Conservation (phyloP, 2,113 vertebrate genomes). For the human (Homo sapiens) region DNA sequence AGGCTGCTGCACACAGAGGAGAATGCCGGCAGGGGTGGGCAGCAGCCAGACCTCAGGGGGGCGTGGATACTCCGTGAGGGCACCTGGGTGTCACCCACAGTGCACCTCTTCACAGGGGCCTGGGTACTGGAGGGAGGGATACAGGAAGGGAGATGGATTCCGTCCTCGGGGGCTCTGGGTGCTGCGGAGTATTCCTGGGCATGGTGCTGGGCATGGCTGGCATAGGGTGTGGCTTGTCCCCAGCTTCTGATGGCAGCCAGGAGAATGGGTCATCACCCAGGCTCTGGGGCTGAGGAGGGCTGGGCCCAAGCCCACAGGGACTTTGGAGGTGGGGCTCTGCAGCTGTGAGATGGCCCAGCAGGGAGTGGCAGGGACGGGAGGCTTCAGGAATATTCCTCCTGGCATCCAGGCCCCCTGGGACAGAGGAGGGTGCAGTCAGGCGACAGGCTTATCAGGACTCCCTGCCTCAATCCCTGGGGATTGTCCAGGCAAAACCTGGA, state of each 20-base stretch:
- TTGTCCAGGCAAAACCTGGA: background rate
- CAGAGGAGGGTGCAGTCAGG: background rate
- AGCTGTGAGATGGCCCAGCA: accelerated
- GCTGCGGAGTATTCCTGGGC: accelerated
- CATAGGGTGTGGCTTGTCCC: too few species aligned
- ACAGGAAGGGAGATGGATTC: accelerated
- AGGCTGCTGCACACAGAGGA: too few species aligned
- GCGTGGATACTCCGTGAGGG: background rate
- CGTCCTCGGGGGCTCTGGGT: accelerated
- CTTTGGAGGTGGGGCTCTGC: background rate
- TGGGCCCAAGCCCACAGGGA: accelerated
- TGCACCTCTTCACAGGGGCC: accelerated
- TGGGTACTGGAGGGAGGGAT: background rate
- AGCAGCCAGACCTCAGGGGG: accelerated
- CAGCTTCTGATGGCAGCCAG: background rate
- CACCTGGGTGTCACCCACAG: accelerated
- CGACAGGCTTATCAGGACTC: background rate
- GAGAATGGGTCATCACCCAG: background rate
- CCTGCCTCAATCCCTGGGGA: accelerated
- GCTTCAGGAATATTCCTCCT: background rate
- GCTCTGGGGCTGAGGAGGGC: background rate
- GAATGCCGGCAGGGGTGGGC: accelerated
- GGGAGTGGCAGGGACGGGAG: background rate
- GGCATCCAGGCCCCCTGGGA: too few species aligned
- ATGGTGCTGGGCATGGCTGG: background rate